These are phyloP conservation scores for Agrilus cyanescens DNA, from an alignment of 2,888 invertebrate species.

Conservation along the genomic window DNA sequence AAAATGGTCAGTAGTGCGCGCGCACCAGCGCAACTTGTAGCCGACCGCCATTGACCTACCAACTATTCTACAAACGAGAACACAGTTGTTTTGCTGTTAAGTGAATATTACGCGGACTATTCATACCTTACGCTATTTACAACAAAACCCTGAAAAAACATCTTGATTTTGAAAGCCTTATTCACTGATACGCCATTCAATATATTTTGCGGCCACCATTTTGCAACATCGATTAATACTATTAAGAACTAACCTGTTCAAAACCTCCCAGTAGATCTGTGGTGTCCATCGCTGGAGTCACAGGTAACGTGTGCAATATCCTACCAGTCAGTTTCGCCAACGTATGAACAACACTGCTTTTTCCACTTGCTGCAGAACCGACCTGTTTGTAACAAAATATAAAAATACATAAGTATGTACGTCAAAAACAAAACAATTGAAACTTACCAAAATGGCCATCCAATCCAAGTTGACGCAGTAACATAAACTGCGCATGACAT, in stretches of 20 bases:
- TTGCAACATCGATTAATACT: no score
- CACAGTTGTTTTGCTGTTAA: no score
- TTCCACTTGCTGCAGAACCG: conserved; percentile 66
- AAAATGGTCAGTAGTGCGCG: no score
- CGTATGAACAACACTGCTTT: conserved; percentile 64
- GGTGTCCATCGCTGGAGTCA: conserved; percentile 89
- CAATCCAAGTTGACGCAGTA: conserved; percentile 86
- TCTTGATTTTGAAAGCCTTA: no score
- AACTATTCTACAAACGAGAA: no score
- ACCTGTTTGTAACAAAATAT: conserved; percentile 36
- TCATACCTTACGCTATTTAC: no score
- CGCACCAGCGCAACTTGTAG: no score
- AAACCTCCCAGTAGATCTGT: conserved; percentile 93
- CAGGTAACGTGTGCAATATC: conserved; percentile 60
- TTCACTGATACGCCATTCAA: no score
- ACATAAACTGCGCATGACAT: conserved; percentile 63
- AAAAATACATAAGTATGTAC: background rate
- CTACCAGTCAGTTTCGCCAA: conserved; percentile 66
- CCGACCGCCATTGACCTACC: no score
- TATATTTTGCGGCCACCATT: no score
- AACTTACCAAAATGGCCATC: conserved; percentile 73
- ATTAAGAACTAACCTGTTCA: conserved; percentile 72
- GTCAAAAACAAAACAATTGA: background rate
- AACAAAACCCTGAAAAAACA: no score
- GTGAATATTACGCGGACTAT: no score